Percentiles rank a stretch among this genome's conserved stretches.
Conservation (phyloP, 2,113 vertebrate species). For the Xenopus laevis region DNA sequence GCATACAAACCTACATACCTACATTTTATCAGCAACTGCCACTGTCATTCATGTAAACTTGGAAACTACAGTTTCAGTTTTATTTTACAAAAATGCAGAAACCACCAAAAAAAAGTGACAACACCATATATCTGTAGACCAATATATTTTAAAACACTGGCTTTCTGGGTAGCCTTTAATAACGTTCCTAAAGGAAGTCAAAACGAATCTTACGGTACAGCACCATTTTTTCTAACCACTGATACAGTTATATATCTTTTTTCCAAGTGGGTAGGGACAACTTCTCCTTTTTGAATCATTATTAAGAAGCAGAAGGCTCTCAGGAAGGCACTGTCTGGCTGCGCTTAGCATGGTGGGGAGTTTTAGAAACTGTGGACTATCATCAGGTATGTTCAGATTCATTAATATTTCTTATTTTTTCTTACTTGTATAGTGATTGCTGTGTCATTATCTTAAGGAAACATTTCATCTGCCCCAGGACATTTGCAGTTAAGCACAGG, state of each 20-base stretch:
- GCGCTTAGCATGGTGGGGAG: slow-evolving; percentile 54
- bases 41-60: too few relatives aligned
- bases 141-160: background rate
- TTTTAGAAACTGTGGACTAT: slow-evolving; percentile 30
- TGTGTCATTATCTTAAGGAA: background rate
- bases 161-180: background rate
- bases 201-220: background rate
- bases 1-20: too few relatives aligned
- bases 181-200: background rate
- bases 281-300: slow-evolving; percentile 48
- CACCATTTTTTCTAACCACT: slow-evolving; percentile 15
- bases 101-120: background rate
- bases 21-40: too few relatives aligned
- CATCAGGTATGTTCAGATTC: slow-evolving; percentile 53
- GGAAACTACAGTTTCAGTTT: too few relatives aligned
- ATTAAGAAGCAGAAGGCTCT: slow-evolving; percentile 36
- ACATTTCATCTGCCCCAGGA: background rate
- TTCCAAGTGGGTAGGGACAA: slow-evolving; percentile 16
- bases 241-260: slow-evolving; percentile 1
- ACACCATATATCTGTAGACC: background rate
- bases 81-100: background rate
- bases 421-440: background rate
- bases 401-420: background rate
- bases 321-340: slow-evolving; percentile 23
- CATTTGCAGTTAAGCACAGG: background rate